Conservation (phyloP, 2,797 vertebrate genomes). For the Eleutherodactylus coqui region DNA sequence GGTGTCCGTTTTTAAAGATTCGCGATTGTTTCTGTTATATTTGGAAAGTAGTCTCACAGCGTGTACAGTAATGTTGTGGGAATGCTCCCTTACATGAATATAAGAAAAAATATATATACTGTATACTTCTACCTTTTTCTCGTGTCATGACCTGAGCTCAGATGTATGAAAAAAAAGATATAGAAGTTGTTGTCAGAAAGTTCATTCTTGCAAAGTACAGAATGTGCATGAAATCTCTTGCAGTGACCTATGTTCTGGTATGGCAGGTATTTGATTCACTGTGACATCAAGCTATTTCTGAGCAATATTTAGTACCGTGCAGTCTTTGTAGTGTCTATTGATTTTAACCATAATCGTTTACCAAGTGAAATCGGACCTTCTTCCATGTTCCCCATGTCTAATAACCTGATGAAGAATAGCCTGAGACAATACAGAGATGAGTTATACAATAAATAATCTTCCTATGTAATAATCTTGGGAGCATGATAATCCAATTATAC, state of each 20-base stretch:
- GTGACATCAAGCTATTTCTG: conserved; percentile 5
- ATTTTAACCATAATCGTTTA: conserved; percentile 24
- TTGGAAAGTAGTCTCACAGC: too few relatives aligned
- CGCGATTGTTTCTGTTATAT: too few relatives aligned
- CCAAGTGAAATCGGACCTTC: background rate
- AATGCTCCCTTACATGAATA: too few relatives aligned
- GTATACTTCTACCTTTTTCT: too few relatives aligned
- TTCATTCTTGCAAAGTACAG: background rate
- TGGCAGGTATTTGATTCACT: conserved; percentile 19
- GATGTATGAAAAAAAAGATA: background rate
- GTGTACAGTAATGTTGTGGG: too few relatives aligned
- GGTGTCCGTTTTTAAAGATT: too few relatives aligned
- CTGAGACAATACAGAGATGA: conserved; percentile 15
- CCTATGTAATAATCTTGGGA: background rate
- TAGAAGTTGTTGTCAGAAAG: background rate
- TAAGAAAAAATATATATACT: too few relatives aligned
- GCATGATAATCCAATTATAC: conserved; percentile 4
- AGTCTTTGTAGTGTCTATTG: conserved; percentile 21
- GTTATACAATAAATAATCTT: conserved; percentile 5
- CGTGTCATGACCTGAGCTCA: background rate
- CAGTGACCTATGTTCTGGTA: conserved; percentile 29
- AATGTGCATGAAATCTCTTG: background rate
- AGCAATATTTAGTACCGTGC: background rate
- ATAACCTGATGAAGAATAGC: conserved; percentile 1
- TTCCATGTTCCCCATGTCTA: background rate